Base-by-base conservation (phyloP, 2,797 vertebrate genomes). In the Sebastes wilsoni region DNA sequence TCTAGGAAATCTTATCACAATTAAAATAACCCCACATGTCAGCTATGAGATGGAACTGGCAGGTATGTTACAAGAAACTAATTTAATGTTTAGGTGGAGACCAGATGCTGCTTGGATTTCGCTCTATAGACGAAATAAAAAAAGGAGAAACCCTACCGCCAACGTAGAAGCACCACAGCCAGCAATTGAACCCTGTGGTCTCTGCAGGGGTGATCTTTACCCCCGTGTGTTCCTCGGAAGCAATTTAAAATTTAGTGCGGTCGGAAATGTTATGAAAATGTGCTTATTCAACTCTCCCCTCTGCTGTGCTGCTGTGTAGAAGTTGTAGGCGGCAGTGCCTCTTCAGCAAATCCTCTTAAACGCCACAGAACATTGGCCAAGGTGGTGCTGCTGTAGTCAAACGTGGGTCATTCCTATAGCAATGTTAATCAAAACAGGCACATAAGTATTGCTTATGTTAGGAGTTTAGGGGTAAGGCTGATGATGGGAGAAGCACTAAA, bases 331-430 rank as follows among this genome's bases (percentile, higher is more conserved):
- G 64, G 71, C 30, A 27, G 36, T 73, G 82, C 84, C 58, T 80
- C 46, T 76, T 90, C 72, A 86, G 88, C 71, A 84, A 80, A 79
- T 89, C 81, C 34, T 62, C 83, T 81, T 77, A 72, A 85, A 75
- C 38, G 74, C 42, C 36, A 42, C 61, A 65, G 68, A 77, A 27
- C 61, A 28, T 8, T 27, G 27, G 66, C 75, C 70, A 80, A 64
- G 79, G 16, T 67, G 72, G 16, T 67, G 72, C 75, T 66, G 58
- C 70, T 58, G 38, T 22, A 59, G 54, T 68, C 49, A 49, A 66
- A 71, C 20, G 12, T 6, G 16, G 25, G 10, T 7, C 20, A 42
- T 20, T 38, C 9, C 13, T 7, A 1, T 20, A 49, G 18, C 20
- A 42, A 32, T 12, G 16, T 49, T 34, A 49, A 61, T 61, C 38